Evolutionary conservation across 2,113 vertebrate species (phyloP).

Genomic region (Sinocyclocheilus maitianheensis): DNA sequence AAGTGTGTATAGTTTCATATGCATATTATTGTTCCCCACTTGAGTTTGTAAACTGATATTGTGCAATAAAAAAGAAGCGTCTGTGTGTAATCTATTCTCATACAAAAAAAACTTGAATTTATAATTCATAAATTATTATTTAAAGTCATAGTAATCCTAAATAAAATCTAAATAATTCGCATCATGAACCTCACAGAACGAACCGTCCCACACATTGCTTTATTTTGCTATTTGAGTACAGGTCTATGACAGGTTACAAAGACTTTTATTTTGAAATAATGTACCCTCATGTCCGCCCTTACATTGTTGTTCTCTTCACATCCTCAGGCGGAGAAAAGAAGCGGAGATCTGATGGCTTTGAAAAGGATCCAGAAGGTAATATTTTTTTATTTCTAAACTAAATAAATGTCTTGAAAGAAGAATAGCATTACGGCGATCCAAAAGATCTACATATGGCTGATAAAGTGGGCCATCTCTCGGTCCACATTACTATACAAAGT

Average conservation of each 20-base stretch:
- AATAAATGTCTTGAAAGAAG: neutral
- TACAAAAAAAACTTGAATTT: too few species aligned
- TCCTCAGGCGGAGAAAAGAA: conserved; percentile 7
- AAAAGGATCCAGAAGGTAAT: conserved; percentile 59
- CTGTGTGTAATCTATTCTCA: too few species aligned
- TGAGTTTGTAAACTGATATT: too few species aligned
- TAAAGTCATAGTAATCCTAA: too few species aligned
- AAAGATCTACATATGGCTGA: neutral
- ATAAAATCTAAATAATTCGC: neutral
- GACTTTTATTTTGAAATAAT: conserved; percentile 50
- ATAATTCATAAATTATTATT: too few species aligned
- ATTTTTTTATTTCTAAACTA: neutral
- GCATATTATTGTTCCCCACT: too few species aligned
- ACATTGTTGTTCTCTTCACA: conserved; percentile 21
- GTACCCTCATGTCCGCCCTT: neutral
- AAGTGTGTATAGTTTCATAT: too few species aligned
- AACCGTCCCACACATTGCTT: neutral
- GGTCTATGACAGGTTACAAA: neutral
- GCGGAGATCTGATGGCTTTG: conserved; percentile 55
- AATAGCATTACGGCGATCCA: neutral
- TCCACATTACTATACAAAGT: neutral
- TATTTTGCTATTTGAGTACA: neutral
- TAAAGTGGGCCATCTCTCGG: neutral
- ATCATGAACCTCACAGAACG: neutral
- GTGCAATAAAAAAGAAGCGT: too few species aligned